phyloP scores from a whole-genome alignment of 2,797 vertebrate genomes.

The Brachyalestes nurse region DNA sequence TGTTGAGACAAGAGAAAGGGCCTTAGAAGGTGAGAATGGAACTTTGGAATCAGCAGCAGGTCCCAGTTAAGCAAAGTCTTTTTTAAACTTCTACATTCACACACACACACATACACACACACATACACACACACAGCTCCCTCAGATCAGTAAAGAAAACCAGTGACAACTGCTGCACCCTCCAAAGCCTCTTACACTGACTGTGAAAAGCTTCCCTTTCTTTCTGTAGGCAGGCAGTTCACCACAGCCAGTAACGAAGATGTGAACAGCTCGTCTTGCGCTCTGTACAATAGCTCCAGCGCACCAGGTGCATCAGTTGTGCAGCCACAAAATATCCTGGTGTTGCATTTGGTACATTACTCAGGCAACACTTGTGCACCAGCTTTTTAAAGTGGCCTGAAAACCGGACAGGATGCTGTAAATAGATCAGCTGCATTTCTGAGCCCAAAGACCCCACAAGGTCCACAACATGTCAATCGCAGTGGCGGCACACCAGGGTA shows the following conservation, averaged over 20 bases:
- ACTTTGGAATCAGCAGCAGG: slow-evolving; percentile 30
- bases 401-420: background rate
- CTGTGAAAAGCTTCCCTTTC: background rate
- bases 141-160: background rate
- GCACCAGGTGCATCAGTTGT: background rate
- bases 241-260: background rate
- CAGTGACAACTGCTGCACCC: background rate
- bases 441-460: background rate
- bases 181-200: background rate
- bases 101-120: background rate
- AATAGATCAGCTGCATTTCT: background rate
- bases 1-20: slow-evolving; percentile 51
- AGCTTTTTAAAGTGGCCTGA: background rate
- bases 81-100: background rate
- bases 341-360: background rate
- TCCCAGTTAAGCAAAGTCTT: background rate
- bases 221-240: background rate
- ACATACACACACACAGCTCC: background rate
- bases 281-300: background rate
- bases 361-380: background rate
- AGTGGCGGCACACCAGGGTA: background rate
- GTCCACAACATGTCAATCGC: background rate
- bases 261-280: background rate
- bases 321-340: background rate
- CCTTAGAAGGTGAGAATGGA: slow-evolving; percentile 20